Percentiles rank a stretch among this genome's conserved stretches.
phyloP scores from a whole-genome alignment of 2,797 vertebrate genomes.

The Galagoides demidoff region DNA sequence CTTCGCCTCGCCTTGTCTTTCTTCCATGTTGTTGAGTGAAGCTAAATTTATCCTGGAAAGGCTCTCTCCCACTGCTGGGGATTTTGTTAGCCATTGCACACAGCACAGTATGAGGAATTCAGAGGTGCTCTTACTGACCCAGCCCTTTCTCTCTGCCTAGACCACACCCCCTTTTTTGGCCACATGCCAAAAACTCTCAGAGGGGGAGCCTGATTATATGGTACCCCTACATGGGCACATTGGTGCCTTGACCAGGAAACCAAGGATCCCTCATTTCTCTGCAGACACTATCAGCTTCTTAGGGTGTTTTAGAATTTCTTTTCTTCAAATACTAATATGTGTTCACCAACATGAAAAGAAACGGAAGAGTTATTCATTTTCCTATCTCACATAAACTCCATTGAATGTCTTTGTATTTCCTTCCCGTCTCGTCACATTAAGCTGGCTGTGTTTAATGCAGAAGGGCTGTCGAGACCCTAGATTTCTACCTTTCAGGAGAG shows the following conservation, averaged over 20 bases:
- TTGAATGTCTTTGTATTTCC: not conserved
- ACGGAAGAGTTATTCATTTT: not conserved
- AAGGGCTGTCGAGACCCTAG: not conserved
- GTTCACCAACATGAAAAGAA: not conserved
- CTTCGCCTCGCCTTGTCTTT: not conserved
- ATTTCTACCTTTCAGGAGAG: not conserved
- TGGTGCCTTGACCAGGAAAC: not conserved
- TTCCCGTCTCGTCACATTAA: not conserved
- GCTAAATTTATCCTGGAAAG: not conserved
- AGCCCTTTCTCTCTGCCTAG: not conserved
- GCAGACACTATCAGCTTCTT: not conserved
- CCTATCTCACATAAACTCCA: not conserved
- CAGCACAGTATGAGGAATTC: not conserved
- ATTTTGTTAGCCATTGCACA: not conserved
- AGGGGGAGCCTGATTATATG: not conserved
- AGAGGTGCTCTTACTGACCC: not conserved
- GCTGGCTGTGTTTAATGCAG: not conserved
- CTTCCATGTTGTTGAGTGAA: not conserved
- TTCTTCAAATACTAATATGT: not conserved
- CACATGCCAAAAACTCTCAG: slow-evolving; percentile 9
- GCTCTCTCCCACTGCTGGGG: not conserved
- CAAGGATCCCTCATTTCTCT: not conserved
- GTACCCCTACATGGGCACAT: not conserved
- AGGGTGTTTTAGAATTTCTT: not conserved
- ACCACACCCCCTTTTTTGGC: slow-evolving; percentile 69